phyloP scores from a whole-genome alignment of 2,888 invertebrate genomes.

The Gisinianus flammeolus region DNA sequence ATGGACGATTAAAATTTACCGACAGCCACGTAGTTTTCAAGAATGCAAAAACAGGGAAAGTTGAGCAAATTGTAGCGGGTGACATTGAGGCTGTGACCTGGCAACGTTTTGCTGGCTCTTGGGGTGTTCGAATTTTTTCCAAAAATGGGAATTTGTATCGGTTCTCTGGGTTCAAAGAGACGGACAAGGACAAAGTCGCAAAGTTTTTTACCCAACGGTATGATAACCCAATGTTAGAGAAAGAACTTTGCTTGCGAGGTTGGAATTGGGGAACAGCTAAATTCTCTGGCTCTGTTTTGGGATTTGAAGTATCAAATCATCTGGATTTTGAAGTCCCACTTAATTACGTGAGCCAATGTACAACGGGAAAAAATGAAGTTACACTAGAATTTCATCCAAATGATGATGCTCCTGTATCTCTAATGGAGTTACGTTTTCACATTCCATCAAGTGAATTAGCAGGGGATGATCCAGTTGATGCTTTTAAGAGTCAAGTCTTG shows the following conservation, averaged over 20 bases:
- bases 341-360: slow-evolving; percentile 93
- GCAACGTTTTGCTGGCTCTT: slow-evolving; percentile 81
- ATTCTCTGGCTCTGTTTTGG: slow-evolving; percentile 85
- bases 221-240: slow-evolving; percentile 83
- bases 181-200: slow-evolving; percentile 88
- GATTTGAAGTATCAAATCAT: slow-evolving; percentile 76
- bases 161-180: slow-evolving; percentile 92
- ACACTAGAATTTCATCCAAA: slow-evolving; percentile 98
- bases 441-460: slow-evolving; percentile 89
- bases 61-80: slow-evolving; percentile 81
- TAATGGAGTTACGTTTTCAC: slow-evolving; percentile 98
- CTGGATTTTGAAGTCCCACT: slow-evolving; percentile 96
- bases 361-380: slow-evolving; percentile 96
- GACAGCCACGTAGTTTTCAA: slow-evolving; percentile 90
- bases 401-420: slow-evolving; percentile 89
- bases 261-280: slow-evolving; percentile 99
- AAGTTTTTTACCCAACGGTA: slow-evolving; percentile 86
- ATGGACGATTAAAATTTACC: slow-evolving; percentile 89
- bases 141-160: slow-evolving; percentile 89
- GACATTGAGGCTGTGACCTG: slow-evolving; percentile 92
- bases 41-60: slow-evolving; percentile 94
- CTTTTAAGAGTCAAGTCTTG: slow-evolving; percentile 97
- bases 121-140: slow-evolving; percentile 71
- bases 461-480: slow-evolving; percentile 91
- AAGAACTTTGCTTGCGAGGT: slow-evolving; percentile 91